Base-by-base conservation (phyloP, 2,888 invertebrate species). In the Ophraella communa region DNA sequence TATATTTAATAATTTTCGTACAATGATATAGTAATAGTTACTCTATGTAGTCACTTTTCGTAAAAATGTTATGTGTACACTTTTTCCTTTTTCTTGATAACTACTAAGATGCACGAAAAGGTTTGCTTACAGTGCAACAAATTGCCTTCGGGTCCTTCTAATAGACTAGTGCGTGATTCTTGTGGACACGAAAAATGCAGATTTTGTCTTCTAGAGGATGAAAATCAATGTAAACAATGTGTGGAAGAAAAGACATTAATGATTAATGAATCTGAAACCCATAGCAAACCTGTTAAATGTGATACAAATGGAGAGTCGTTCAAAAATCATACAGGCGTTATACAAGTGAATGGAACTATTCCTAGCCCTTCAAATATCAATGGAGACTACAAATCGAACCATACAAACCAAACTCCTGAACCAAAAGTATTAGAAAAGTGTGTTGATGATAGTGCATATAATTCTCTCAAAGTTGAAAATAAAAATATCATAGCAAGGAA, bases 111-210 rank as follows among this genome's bases (percentile, higher is more conserved):
- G 71, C 65, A 70, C 23, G 70, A 70, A 57, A 64, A 61, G 63
- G 56, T 71, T 52, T 78, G 78, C 59, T 70, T 87, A 39, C 88
- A 87, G 78, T 90, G 90, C 76, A 83, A 84, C 62, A 85, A 85
- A 73, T 74, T 82, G 60, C 83, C 87, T 35, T 86, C 87, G 73
- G 80, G 81, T 45, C 86, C 88, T 4, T 81, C 84, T 63, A 88
- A 87, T 74, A 84, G 92, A 58, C 81, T 92, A 59, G 88, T 92
- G 14, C 88, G 88, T 55, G 92, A 92, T 78, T 85, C 85, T 53
- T 92, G 92, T 80, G 92, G 92, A 2, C 92, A 92, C 78, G 84
- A 85, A 60, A 92, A 92, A 81, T 92, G 92, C 79, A 87, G 92
- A 73, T 82, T 86, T 69, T 92, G 92, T 77, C 83, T 92, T 45